Conservation (phyloP, 2,888 invertebrate species). For the Epinotia brunnichana region DNA sequence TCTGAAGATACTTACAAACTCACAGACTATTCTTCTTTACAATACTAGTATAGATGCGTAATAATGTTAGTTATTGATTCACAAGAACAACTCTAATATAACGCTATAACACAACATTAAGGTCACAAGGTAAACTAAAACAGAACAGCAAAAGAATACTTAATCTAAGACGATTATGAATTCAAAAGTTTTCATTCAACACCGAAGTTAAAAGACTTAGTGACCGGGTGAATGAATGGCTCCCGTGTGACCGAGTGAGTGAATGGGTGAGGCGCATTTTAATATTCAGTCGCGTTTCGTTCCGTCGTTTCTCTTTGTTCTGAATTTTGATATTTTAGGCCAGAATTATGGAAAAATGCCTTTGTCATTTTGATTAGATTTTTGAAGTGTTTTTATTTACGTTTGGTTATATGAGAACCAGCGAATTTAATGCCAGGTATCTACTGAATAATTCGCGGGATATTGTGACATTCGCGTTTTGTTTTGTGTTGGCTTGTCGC, state of each 20-base stretch:
- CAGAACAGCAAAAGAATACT: conserved; percentile 40
- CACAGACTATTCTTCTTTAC: no score
- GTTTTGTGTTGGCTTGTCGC: neutral
- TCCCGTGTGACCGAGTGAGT: conserved; percentile 56
- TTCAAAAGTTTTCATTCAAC: conserved; percentile 43
- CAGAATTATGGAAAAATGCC: conserved; percentile 35
- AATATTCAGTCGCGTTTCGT: conserved; percentile 35
- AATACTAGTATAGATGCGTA: neutral
- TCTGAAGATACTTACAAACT: no score
- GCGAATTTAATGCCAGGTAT: conserved; percentile 12
- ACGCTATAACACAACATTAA: conserved; percentile 8
- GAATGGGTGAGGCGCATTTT: conserved; percentile 42
- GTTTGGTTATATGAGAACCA: conserved; percentile 6
- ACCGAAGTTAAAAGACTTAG: conserved; percentile 57
- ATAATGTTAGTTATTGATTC: neutral
- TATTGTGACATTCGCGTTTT: neutral
- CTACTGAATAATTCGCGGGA: neutral
- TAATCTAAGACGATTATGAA: conserved; percentile 42
- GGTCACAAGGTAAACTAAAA: conserved; percentile 28
- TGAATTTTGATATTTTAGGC: conserved; percentile 39
- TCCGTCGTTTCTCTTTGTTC: conserved; percentile 36
- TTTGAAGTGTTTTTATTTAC: conserved; percentile 24
- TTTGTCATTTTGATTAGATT: conserved; percentile 38
- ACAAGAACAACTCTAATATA: neutral
- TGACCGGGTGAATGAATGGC: conserved; percentile 59